Percentiles rank a stretch among this genome's conserved stretches.
phyloP scores from a whole-genome alignment of 2,888 invertebrate genomes.

The Punctoribates punctum region DNA sequence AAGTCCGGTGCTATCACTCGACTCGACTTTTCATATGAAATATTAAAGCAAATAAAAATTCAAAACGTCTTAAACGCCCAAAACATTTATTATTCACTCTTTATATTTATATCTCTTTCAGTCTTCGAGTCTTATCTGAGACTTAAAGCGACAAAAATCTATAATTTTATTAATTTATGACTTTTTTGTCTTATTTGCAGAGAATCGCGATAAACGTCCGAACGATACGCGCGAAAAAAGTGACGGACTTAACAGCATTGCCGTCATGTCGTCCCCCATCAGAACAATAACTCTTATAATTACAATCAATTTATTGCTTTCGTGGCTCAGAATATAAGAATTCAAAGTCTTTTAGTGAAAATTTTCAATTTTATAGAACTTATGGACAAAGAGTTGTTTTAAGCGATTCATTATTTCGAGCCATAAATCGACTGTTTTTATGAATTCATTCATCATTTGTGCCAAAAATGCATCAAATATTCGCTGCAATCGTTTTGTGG shows the following conservation, averaged over 20 bases:
- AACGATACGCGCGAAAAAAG: slow-evolving; percentile 84
- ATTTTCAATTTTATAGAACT: no score
- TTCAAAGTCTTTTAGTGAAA: not conserved
- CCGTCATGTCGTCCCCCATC: not conserved
- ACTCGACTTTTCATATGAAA: not conserved
- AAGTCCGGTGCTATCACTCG: not conserved
- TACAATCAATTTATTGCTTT: slow-evolving; percentile 27
- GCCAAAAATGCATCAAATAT: slow-evolving; percentile 12
- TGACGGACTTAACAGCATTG: slow-evolving; percentile 64
- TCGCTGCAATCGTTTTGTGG: not conserved
- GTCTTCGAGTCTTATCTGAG: not conserved
- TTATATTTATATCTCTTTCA: no score
- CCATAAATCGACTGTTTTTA: no score
- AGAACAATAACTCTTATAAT: slow-evolving; percentile 5
- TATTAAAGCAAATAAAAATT: slow-evolving; percentile 5
- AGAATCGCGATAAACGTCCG: slow-evolving; percentile 79
- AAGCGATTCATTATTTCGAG: no score
- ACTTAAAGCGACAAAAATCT: not conserved
- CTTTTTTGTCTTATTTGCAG: slow-evolving; percentile 57
- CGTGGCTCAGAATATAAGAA: slow-evolving; percentile 12
- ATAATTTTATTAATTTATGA: not conserved
- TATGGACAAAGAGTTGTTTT: no score
- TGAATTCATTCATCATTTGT: slow-evolving; percentile 10
- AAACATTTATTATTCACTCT: slow-evolving; percentile 10
- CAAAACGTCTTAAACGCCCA: slow-evolving; percentile 7